Percentiles rank a stretch among this genome's conserved stretches.
These are phyloP conservation scores for Lasioglossum malachurum DNA, from an alignment of 2,888 invertebrate species.

Conservation along the genomic window DNA sequence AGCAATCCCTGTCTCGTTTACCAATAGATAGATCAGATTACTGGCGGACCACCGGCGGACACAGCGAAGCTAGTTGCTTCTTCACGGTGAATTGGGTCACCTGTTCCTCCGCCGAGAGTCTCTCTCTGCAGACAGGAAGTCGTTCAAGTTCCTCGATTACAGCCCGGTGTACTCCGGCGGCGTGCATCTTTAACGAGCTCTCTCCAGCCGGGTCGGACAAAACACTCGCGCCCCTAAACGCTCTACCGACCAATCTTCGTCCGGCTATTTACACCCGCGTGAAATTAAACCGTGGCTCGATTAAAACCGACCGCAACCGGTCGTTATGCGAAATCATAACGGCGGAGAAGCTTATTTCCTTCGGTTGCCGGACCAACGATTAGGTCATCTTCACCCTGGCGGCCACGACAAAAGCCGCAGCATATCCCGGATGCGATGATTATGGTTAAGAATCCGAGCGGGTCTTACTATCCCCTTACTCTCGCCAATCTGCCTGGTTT, in stretches of 20 bases:
- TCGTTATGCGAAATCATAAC: background rate
- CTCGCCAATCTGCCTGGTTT: conserved; percentile 9
- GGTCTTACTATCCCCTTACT: conserved; percentile 40
- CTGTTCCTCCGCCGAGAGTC: conserved; percentile 43
- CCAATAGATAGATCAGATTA: conserved; percentile 61
- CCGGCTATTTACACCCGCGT: conserved; percentile 17
- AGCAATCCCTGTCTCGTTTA: conserved; percentile 54
- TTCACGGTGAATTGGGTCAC: conserved; percentile 62
- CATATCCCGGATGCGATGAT: conserved; percentile 79
- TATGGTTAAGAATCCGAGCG: conserved; percentile 74
- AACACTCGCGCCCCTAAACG: conserved; percentile 2
- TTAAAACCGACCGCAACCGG: conserved; percentile 32
- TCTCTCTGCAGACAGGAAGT: conserved; percentile 58
- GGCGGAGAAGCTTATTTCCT: conserved; percentile 39
- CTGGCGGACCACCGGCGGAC: conserved; percentile 58
- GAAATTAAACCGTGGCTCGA: conserved; percentile 39
- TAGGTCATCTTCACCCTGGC: conserved; percentile 69
- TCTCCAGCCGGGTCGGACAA: background rate
- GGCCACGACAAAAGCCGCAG: conserved; percentile 50
- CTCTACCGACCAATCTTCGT: background rate
- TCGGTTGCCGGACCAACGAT: conserved; percentile 43
- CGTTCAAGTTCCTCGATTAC: conserved; percentile 57
- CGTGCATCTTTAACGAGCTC: conserved; percentile 27
- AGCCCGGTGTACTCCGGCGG: conserved; percentile 23
- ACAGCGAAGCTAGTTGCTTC: conserved; percentile 28